Evolutionary conservation across 2,113 vertebrate genomes (phyloP).

Genomic region (Zootoca vivipara): DNA sequence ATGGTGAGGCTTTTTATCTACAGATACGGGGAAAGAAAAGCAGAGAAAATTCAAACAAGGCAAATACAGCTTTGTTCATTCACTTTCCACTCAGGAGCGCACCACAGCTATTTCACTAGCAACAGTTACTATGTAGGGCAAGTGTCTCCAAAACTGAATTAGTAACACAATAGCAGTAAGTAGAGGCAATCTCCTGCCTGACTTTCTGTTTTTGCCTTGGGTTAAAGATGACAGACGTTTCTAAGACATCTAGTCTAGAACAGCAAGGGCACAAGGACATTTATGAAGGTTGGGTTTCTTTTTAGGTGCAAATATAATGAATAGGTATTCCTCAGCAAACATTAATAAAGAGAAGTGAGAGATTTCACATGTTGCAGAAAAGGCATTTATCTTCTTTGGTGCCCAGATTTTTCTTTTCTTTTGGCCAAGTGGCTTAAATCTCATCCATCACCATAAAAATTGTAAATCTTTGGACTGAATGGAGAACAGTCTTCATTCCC

Average conservation of each 20-base stretch:
- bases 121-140: not conserved
- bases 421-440: slow-evolving; percentile 50
- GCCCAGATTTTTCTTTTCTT: not conserved
- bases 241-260: slow-evolving; percentile 33
- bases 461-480: slow-evolving; percentile 38
- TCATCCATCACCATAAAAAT: slow-evolving; percentile 55
- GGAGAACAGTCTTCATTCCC: not conserved
- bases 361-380: slow-evolving; percentile 5
- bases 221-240: slow-evolving; percentile 30
- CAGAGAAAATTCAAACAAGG: not conserved
- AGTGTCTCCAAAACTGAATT: slow-evolving; percentile 26
- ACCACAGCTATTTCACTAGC: not conserved
- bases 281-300: slow-evolving; percentile 18
- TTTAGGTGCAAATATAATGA: slow-evolving; percentile 23
- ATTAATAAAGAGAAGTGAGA: slow-evolving; percentile 29
- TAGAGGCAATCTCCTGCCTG: not conserved
- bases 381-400: slow-evolving; percentile 23
- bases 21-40: not conserved
- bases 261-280: slow-evolving; percentile 5
- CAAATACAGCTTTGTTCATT: not conserved
- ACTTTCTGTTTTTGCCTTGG: slow-evolving; percentile 36
- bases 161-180: not conserved
- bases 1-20: not conserved
- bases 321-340: slow-evolving; percentile 11
- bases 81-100: slow-evolving; percentile 9